Conservation (phyloP, 2,113 vertebrate species). For the Nothoprocta perdicaria region DNA sequence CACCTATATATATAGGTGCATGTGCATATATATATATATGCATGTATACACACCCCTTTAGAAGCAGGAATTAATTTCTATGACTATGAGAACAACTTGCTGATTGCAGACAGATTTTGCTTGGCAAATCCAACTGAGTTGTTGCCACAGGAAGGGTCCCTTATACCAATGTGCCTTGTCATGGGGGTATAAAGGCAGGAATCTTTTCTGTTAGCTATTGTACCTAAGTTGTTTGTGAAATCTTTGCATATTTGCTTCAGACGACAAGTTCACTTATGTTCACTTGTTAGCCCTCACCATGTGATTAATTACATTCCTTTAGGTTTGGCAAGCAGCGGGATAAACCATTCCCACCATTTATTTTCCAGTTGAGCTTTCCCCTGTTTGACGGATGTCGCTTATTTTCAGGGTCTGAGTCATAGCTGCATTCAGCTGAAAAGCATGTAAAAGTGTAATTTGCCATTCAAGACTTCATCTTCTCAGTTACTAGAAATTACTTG, state of each 20-base stretch:
- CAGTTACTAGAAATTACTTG: neutral
- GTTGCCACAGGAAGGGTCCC: neutral
- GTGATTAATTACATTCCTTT: neutral
- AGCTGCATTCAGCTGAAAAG: neutral
- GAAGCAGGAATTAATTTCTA: neutral
- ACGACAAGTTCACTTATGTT: neutral
- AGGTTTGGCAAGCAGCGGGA: neutral
- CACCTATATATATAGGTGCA: too few species aligned
- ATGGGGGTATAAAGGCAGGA: neutral
- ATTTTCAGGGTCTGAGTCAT: neutral
- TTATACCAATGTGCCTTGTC: neutral
- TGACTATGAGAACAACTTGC: neutral
- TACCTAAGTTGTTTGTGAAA: neutral
- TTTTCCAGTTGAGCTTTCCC: neutral
- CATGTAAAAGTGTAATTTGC: neutral
- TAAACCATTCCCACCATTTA: neutral
- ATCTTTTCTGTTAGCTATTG: neutral
- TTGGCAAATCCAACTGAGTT: neutral
- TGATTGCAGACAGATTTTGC: neutral
- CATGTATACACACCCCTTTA: neutral
- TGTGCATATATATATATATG: too few species aligned
- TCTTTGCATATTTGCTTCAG: neutral
- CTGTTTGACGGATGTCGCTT: neutral
- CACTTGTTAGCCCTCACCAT: accelerated
- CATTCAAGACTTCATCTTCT: neutral